Base-by-base conservation (phyloP, 2,888 invertebrate genomes). In the Lasioglossum leucozonium region DNA sequence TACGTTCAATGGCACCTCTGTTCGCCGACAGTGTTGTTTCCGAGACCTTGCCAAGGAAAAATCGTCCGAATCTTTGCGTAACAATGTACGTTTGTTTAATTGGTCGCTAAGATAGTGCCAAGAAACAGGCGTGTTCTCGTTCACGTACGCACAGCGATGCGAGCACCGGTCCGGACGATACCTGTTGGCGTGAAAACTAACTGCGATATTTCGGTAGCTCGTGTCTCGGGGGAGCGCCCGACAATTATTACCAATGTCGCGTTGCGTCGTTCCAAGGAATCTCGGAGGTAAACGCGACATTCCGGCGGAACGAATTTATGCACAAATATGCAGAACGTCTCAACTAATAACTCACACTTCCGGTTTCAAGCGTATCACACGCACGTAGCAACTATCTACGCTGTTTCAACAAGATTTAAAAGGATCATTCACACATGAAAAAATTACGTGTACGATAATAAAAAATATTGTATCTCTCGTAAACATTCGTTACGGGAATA, bases 191-290 rank as follows among this genome's bases (percentile, higher is more conserved):
- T 81, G 83, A 67, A 81, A 80, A 82, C 82, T 72, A 47, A 76
- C 40, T 0, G 58, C 74, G 79, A 79, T 87, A 83, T 85, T 88
- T 86, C 72, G 72, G 83, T 83, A 84, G 78, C 83, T 82, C 44
- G 34, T n/a, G n/a, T 34, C 26, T 44, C 75, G 47, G 2, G 69
- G 30, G 30, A 42, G 67, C 34, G 26, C 44, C 26, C 26, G 11
- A 30, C 74, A 75, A n/a, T 62, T 55, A 71, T 47, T 73, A 22
- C 47, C 81, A 62, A 30, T 42, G 30, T 26, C 44, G n/a, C 16
- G 34, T 13, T 18, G 26, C 65, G 42, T 34, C 30, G 11, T 76
- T 30, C 30, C 22, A 30, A 65, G 26, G 22, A 3, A 26, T 77
- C 30, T 77, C 42, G 13, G n/a, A 22, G 40, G 22, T 69, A 37